phyloP scores from a whole-genome alignment of 2,888 invertebrate genomes.

The Hydropsyche betteni region DNA sequence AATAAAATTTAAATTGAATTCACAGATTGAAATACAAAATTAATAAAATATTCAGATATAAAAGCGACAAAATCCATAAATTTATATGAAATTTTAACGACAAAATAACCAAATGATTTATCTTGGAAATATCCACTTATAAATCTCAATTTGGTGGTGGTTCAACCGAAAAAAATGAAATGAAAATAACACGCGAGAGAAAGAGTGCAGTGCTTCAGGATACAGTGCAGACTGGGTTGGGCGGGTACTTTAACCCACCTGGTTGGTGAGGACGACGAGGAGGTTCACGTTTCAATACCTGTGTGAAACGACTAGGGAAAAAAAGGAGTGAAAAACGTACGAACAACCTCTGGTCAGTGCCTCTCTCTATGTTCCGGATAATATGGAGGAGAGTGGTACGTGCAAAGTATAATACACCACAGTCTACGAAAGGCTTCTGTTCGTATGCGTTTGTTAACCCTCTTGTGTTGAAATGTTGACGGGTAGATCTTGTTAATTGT shows the following conservation, averaged over 20 bases:
- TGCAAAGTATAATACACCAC: background rate
- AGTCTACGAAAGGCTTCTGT: background rate
- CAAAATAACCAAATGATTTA: too few species aligned
- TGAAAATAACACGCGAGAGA: conserved; percentile 26
- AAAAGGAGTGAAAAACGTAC: conserved; percentile 46
- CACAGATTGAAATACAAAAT: too few species aligned
- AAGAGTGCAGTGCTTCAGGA: conserved; percentile 31
- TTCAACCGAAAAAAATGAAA: background rate
- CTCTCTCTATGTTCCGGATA: conserved; percentile 44
- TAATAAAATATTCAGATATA: too few species aligned
- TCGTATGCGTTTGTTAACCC: background rate
- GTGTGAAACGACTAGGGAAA: conserved; percentile 45
- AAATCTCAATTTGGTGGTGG: background rate
- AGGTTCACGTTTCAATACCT: conserved; percentile 61
- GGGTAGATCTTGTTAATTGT: too few species aligned
- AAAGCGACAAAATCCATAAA: too few species aligned
- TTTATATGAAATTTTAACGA: too few species aligned
- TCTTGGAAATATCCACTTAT: background rate
- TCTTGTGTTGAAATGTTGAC: too few species aligned
- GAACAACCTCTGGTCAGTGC: conserved; percentile 46
- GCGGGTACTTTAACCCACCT: background rate
- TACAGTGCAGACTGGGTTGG: conserved; percentile 9
- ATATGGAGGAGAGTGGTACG: conserved; percentile 40
- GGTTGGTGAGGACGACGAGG: background rate
- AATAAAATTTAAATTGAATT: too few species aligned